Evolutionary conservation across 2,113 vertebrate species (phyloP), one percentile per base, ranked within the genome.

Genomic region (Entomyzon cyanotis): DNA sequence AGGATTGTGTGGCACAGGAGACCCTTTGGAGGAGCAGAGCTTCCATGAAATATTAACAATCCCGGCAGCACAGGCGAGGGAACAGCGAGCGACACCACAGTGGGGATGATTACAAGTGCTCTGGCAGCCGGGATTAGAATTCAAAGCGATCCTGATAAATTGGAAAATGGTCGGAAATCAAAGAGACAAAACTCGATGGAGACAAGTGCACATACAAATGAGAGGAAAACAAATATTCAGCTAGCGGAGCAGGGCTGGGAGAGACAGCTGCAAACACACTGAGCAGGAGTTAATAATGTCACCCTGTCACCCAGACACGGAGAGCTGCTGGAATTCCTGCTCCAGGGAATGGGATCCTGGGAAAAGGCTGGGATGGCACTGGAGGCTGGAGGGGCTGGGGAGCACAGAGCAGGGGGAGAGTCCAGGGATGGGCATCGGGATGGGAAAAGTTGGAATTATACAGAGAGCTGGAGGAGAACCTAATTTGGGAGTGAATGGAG

Each of bases 131-230:
- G 90, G 90, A 93, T 87, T 75, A 75, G 84, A 75, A 96, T 94
- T 89, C 84, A 89, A 71, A 96, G 93, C 4, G 47, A 89, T 93
- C 84, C 44, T 19, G 84, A 81, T 93, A 96, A 96, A 96, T 93
- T 96, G 95, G 81, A 93, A 95, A 95, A 95, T 89, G 82, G 84
- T 89, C 19, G 90, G 93, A 82, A 96, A 96, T 96, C 95, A 96
- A 89, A 94, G 92, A 94, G 93, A 78, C 90, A 84, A 93, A 89
- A 94, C 64, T 89, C 74, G 73, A 46, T 12, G 5, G 60, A 91
- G 93, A 87, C 73, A 44, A 82, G 95, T 3, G 73, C 77, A 87
- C 92, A 81, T 75, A 84, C 78, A 95, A 93, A 93, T 81, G 87
- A 93, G 89, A 55, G 81, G n/a, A 50, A 84, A 94, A 84, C 96